Evolutionary conservation across 2,113 vertebrate species (phyloP).

Genomic region (Ciconia boyciana): DNA sequence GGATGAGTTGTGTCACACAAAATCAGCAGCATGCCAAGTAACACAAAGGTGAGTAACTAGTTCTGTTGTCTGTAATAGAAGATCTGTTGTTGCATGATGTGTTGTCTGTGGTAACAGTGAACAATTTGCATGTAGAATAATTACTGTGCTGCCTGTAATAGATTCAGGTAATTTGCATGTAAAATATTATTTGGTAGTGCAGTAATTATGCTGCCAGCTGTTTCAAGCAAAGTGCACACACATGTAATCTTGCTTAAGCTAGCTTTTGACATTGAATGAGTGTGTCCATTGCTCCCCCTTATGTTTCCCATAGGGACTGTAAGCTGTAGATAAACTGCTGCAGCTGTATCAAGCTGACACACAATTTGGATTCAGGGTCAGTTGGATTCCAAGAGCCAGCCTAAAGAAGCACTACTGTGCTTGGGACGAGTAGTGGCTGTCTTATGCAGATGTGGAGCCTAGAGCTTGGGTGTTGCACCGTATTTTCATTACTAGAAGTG

Average conservation of each 20-base stretch:
- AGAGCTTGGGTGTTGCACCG: neutral
- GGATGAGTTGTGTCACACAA: slow-evolving; percentile 55
- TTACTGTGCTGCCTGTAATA: neutral
- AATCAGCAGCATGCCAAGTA: slow-evolving; percentile 86
- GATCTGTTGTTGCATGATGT: neutral
- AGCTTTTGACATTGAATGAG: neutral
- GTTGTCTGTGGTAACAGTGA: neutral
- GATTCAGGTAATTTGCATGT: neutral
- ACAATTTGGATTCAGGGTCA: neutral
- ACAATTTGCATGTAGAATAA: neutral
- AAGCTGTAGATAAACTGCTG: neutral
- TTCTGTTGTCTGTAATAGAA: neutral
- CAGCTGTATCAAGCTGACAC: neutral
- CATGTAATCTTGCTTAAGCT: neutral
- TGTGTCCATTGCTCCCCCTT: neutral
- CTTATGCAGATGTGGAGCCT: neutral
- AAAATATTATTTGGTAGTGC: neutral
- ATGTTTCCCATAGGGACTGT: neutral
- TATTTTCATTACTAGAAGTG: neutral
- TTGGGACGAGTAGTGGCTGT: neutral
- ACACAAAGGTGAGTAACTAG: slow-evolving; percentile 69
- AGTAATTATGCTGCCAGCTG: neutral
- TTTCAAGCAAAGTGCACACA: neutral
- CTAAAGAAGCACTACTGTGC: neutral
- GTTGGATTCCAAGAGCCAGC: neutral